These are phyloP conservation scores for Typhlichthys subterraneus DNA, from an alignment of 2,797 vertebrate genomes.

Conservation along the genomic window DNA sequence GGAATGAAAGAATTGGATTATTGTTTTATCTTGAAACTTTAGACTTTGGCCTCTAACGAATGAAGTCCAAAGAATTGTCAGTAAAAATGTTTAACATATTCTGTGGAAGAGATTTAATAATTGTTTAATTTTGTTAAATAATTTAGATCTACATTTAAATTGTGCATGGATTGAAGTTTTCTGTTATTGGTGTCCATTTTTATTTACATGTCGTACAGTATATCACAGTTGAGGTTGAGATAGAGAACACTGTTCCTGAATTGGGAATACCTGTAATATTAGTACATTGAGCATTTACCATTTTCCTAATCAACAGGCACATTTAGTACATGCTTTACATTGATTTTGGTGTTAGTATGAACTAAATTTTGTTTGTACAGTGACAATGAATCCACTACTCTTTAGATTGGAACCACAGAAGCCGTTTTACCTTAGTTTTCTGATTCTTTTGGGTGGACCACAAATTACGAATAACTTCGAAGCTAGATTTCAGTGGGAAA, in stretches of 20 bases:
- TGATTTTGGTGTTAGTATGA: no score
- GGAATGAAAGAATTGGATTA: background rate
- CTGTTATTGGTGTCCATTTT: background rate
- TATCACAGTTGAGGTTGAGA: no score
- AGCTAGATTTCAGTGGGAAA: slow-evolving; percentile 10
- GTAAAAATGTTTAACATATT: slow-evolving; percentile 10
- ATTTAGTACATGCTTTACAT: no score
- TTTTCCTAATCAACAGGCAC: no score
- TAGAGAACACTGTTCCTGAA: background rate
- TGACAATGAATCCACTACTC: no score
- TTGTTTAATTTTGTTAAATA: slow-evolving; percentile 40
- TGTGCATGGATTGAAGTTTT: slow-evolving; percentile 24
- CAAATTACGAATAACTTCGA: background rate
- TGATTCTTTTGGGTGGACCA: slow-evolving; percentile 10
- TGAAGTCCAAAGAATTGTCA: background rate
- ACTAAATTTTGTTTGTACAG: no score
- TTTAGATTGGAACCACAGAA: no score
- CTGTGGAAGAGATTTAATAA: slow-evolving; percentile 34
- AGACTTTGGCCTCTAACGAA: background rate
- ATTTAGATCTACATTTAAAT: background rate
- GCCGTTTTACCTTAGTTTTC: slow-evolving; percentile 23
- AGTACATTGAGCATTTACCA: background rate
- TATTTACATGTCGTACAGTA: no score
- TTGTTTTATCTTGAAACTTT: background rate
- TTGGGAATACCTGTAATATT: background rate